Percentiles rank a stretch among this genome's conserved stretches.
These are phyloP conservation scores for Morpho achilles DNA, from an alignment of 2,888 invertebrate genomes.

Conservation along the genomic window DNA sequence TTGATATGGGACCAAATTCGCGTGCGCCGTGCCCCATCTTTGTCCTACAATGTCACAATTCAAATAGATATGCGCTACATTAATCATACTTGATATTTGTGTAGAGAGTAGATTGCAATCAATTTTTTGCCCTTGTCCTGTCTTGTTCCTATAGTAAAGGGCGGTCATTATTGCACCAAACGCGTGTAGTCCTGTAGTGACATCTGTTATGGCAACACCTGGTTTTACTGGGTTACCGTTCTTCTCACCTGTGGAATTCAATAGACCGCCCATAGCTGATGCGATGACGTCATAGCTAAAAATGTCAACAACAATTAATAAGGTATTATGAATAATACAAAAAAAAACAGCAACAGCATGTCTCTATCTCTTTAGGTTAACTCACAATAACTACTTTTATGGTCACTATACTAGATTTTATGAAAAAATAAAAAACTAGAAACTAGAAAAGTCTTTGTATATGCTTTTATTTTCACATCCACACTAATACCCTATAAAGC, in stretches of 20 bases:
- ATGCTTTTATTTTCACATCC: too few species aligned
- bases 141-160: constrained; percentile 85
- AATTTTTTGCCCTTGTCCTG: constrained; percentile 93
- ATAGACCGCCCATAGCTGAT: constrained; percentile 93
- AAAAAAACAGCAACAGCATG: too few species aligned
- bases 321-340: too few species aligned
- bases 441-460: too few species aligned
- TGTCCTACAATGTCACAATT: constrained; percentile 89
- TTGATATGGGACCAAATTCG: constrained; percentile 96
- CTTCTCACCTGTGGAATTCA: constrained; percentile 92
- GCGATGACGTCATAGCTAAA: constrained; percentile 94
- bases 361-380: too few species aligned
- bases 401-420: too few species aligned
- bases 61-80: constrained; percentile 93
- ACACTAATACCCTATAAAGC: too few species aligned
- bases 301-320: constrained; percentile 19
- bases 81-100: constrained; percentile 92
- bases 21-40: constrained; percentile 96
- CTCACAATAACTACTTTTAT: too few species aligned
- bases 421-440: too few species aligned
- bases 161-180: constrained; percentile 97
- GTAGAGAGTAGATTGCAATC: constrained; percentile 96
- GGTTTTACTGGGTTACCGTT: constrained; percentile 93
- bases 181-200: constrained; percentile 95
- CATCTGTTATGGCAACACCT: constrained; percentile 95